Conservation (phyloP, 2,113 vertebrate genomes). For the Gracilinanus agilis region DNA sequence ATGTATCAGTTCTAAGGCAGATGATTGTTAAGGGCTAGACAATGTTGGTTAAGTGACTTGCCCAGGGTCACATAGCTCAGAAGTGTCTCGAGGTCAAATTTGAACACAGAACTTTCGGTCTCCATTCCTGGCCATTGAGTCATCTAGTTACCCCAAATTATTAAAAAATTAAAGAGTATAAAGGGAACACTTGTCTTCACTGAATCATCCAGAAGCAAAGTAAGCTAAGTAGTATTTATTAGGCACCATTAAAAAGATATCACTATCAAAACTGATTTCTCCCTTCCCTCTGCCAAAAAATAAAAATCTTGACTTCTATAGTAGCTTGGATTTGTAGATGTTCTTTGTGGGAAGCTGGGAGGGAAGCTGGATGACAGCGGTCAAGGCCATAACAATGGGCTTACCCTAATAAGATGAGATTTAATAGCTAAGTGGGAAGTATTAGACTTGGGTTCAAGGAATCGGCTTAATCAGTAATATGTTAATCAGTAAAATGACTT, state of each 20-base stretch:
- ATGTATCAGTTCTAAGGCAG: too few species aligned
- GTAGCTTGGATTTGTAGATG: not conserved
- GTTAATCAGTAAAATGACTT: not conserved
- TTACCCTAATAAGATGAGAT: not conserved
- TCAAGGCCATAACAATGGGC: not conserved
- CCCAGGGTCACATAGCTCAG: too few species aligned
- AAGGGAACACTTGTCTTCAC: too few species aligned
- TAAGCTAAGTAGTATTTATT: not conserved
- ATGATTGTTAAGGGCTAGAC: too few species aligned
- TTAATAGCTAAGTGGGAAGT: not conserved
- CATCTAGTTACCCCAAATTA: too few species aligned
- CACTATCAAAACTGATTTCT: not conserved
- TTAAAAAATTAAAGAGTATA: too few species aligned
- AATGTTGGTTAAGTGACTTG: too few species aligned
- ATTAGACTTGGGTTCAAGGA: not conserved
- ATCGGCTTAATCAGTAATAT: not conserved
- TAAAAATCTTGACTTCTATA: not conserved
- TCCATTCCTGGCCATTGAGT: too few species aligned
- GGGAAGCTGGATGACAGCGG: not conserved
- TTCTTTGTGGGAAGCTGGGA: not conserved
- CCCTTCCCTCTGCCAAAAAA: too few species aligned
- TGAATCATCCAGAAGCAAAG: not conserved
- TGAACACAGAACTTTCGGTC: too few species aligned
- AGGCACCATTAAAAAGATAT: not conserved
- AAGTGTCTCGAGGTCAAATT: too few species aligned